Conservation (phyloP, 2,113 vertebrate species). For the Thoracochromis brauschi region DNA sequence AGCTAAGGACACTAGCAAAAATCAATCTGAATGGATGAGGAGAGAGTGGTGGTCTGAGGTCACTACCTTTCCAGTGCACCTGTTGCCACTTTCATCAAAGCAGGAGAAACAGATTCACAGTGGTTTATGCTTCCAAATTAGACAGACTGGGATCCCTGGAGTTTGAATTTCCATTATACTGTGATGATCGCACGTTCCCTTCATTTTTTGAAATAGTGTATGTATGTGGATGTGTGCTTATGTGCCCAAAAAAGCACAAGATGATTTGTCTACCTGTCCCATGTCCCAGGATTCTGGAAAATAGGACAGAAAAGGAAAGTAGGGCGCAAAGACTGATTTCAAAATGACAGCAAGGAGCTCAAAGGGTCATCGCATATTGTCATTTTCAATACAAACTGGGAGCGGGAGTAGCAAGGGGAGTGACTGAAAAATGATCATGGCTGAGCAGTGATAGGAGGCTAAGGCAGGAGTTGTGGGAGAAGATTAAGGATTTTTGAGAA, state of each 20-base stretch:
- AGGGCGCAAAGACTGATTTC: not conserved
- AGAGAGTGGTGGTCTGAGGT: not conserved
- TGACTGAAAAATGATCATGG: not conserved
- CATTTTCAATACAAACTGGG: not conserved
- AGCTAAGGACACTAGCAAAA: not conserved
- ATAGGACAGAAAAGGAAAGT: not conserved
- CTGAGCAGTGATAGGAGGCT: not conserved
- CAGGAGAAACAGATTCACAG: not conserved
- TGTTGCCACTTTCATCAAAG: not conserved
- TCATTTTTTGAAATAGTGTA: not conserved
- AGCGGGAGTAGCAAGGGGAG: not conserved
- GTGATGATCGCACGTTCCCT: not conserved
- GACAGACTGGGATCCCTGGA: not conserved
- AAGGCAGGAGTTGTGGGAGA: not conserved
- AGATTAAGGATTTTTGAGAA: constrained; percentile 4
- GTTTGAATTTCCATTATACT: not conserved
- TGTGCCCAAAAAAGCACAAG: not conserved
- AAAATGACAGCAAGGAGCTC: not conserved
- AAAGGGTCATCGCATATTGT: not conserved
- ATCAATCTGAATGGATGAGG: not conserved
- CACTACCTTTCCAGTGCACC: not conserved
- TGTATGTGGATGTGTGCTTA: not conserved
- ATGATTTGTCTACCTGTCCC: not conserved
- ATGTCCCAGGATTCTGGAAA: not conserved
- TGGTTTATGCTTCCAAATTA: not conserved